A percentile compares a stretch with the other conserved stretches of the same genome.
Evolutionary conservation across 2,888 invertebrate species (phyloP).

Genomic region (Noctua janthina): DNA sequence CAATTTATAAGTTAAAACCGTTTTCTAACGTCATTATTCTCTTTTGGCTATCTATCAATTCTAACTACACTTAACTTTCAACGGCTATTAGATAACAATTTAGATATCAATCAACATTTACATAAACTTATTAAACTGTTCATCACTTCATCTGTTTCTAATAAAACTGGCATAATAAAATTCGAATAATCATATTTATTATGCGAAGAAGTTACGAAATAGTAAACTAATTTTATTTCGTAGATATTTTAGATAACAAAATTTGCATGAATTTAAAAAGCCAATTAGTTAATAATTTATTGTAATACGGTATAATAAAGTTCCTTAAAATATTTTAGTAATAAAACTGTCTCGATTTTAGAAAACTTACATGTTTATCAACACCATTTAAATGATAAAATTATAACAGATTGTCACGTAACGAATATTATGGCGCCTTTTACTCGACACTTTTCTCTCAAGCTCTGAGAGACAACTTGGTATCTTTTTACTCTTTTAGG

Average conservation of each 20-base stretch:
- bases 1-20: neutral
- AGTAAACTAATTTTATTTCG: slow-evolving; percentile 28
- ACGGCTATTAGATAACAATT: slow-evolving; percentile 53
- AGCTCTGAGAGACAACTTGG: neutral
- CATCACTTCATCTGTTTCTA: slow-evolving; percentile 30
- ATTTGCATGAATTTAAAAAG: slow-evolving; percentile 52
- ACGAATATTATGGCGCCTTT: slow-evolving; percentile 4
- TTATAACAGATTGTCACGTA: neutral
- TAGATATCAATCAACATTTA: slow-evolving; percentile 46
- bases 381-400: slow-evolving; percentile 18
- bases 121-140: slow-evolving; percentile 55
- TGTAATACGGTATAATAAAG: slow-evolving; percentile 40
- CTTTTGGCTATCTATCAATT: neutral
- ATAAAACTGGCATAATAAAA: slow-evolving; percentile 45
- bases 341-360: slow-evolving; percentile 36
- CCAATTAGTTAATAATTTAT: slow-evolving; percentile 57
- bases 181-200: slow-evolving; percentile 36
- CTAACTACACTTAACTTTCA: slow-evolving; percentile 33
- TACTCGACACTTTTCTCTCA: neutral
- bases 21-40: neutral
- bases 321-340: slow-evolving; percentile 19
- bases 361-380: slow-evolving; percentile 34
- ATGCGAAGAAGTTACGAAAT: slow-evolving; percentile 42
- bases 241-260: slow-evolving; percentile 47
- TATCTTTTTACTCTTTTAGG: neutral